These are phyloP conservation scores for Aldabrachelys gigantea DNA, from an alignment of 2,113 vertebrate species.

Conservation along the genomic window DNA sequence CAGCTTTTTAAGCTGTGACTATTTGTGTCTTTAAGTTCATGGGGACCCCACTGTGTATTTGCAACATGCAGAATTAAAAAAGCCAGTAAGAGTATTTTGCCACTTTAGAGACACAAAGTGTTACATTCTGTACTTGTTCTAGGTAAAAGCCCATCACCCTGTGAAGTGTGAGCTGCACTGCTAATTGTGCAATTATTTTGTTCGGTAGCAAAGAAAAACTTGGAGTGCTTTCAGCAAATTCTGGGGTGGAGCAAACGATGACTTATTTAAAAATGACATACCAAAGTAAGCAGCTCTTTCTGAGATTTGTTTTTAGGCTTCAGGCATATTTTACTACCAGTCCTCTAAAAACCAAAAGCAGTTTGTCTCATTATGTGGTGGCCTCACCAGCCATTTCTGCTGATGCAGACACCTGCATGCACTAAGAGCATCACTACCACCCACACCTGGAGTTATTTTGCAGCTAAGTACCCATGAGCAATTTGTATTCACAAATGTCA, in stretches of 20 bases:
- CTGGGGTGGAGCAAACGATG: conserved; percentile 73
- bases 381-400: no score
- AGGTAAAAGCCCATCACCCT: conserved; percentile 67
- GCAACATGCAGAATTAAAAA: neutral
- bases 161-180: conserved; percentile 70
- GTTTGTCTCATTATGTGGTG: neutral
- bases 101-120: conserved; percentile 1
- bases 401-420: no score
- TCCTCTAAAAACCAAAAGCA: neutral
- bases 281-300: conserved; percentile 74
- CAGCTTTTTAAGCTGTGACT: neutral
- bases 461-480: no score
- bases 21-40: neutral
- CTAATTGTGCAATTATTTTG: conserved; percentile 82
- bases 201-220: conserved; percentile 67
- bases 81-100: neutral
- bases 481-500: no score
- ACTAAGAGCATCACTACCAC: no score
- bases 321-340: conserved; percentile 65
- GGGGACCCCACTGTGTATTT: neutral
- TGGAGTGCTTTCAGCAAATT: conserved; percentile 79
- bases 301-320: conserved; percentile 65
- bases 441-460: neutral
- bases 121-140: conserved; percentile 64
- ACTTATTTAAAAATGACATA: conserved; percentile 64